These are phyloP conservation scores for Rhabdomys pumilio DNA, from an alignment of 2,797 vertebrate genomes.

Conservation along the genomic window DNA sequence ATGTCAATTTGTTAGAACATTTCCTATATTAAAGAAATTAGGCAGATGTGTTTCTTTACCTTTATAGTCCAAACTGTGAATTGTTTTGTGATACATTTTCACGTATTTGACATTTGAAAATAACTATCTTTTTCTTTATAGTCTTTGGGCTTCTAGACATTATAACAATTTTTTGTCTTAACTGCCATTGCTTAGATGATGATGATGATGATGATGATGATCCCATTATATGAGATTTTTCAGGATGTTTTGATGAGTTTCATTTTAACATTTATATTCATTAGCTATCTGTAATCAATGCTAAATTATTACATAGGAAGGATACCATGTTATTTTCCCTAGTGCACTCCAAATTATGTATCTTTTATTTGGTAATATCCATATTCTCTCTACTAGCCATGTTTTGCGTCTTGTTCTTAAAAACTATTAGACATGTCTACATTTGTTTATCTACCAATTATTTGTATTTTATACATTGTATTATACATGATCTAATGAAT, in stretches of 20 bases:
- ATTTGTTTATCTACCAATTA: not conserved
- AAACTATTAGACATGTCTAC: not conserved
- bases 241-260: not conserved
- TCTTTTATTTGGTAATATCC: not conserved
- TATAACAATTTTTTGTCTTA: not conserved
- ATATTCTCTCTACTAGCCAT: not conserved
- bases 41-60: not conserved
- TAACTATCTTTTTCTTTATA: not conserved
- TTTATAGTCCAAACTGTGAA: not conserved
- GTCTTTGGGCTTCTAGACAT: not conserved
- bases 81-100: not conserved
- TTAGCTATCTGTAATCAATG: not conserved
- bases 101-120: not conserved
- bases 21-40: constrained; percentile 49
- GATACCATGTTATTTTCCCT: not conserved
- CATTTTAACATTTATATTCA: not conserved
- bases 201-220: no score
- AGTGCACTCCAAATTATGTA: not conserved
- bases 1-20: not conserved
- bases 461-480: not conserved
- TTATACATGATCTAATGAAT: not conserved
- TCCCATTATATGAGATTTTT: not conserved
- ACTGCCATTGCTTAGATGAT: not conserved
- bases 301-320: not conserved
- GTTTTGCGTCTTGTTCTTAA: not conserved